Evolutionary conservation across 1,140 invertebrate species (phyloP).

Genomic region (Leptopilina clavipes): DNA sequence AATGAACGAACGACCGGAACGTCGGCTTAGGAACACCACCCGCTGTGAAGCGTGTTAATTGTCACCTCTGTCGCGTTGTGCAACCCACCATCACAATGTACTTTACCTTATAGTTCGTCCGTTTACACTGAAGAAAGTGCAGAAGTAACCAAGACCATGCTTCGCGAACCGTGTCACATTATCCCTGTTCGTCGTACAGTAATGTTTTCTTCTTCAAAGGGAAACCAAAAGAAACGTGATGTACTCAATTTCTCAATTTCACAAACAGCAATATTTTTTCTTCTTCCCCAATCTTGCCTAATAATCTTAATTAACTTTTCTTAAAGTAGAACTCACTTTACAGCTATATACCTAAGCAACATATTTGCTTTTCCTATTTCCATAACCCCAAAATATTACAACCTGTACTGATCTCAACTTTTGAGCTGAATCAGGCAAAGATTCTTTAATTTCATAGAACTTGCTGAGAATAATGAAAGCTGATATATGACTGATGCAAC

Average conservation of each 20-base stretch:
- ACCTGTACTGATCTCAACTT: too few relatives aligned
- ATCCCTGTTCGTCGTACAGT: constrained; percentile 3
- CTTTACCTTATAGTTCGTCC: constrained; percentile 20
- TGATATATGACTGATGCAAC: too few relatives aligned
- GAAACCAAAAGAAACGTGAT: constrained; percentile 2
- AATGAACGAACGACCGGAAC: constrained; percentile 45
- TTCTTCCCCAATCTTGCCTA: neutral
- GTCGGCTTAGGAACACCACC: constrained; percentile 44
- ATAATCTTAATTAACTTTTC: neutral
- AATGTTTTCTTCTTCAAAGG: constrained; percentile 14
- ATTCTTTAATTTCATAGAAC: too few relatives aligned
- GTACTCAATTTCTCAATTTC: neutral
- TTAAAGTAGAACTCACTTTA: neutral
- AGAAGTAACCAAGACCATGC: constrained; percentile 13
- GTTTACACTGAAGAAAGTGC: constrained; percentile 32
- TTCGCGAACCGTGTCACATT: constrained; percentile 31
- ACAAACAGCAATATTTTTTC: neutral
- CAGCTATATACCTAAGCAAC: too few relatives aligned
- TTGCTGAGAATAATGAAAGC: too few relatives aligned
- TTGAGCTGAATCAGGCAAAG: too few relatives aligned
- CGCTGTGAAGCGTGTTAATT: constrained; percentile 58
- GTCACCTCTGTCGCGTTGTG: constrained; percentile 40
- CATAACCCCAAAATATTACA: too few relatives aligned
- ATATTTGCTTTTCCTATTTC: too few relatives aligned
- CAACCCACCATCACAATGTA: constrained; percentile 23